Conservation (phyloP, 2,797 vertebrate genomes). For the Periparus ater region DNA sequence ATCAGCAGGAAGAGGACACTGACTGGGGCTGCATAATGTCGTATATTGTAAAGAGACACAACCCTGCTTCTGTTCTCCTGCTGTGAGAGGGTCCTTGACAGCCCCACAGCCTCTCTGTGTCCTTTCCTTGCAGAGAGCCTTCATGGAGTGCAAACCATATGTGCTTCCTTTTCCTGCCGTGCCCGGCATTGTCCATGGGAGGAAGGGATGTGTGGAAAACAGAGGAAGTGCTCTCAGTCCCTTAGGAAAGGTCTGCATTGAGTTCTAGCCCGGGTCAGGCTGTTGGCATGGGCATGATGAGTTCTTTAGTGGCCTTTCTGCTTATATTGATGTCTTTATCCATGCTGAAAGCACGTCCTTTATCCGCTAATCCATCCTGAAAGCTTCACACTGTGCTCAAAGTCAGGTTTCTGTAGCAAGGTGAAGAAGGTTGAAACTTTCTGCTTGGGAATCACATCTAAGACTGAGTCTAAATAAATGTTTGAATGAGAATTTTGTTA, state of each 20-base stretch:
- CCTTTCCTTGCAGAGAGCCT: background rate
- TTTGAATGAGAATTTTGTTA: background rate
- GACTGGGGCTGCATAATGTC: background rate
- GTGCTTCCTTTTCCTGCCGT: constrained; percentile 23
- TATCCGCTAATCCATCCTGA: background rate
- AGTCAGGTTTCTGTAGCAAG: background rate
- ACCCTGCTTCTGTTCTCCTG: background rate
- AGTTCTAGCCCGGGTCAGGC: background rate
- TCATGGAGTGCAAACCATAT: background rate
- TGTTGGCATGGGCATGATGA: fast-evolving
- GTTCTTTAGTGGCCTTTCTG: background rate
- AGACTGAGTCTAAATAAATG: background rate
- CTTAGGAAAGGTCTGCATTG: background rate
- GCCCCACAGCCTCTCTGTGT: background rate
- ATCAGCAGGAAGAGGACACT: background rate
- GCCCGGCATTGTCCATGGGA: background rate
- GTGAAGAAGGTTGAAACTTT: background rate
- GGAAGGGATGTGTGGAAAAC: constrained; percentile 3
- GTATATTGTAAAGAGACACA: background rate
- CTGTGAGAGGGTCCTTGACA: constrained; percentile 36
- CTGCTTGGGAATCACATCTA: background rate
- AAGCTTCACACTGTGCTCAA: background rate
- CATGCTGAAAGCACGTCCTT: background rate
- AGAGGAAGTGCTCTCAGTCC: constrained; percentile 14
- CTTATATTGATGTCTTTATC: background rate